Evolutionary conservation across 2,113 vertebrate genomes (phyloP), one percentile per base, ranked within the genome.

Genomic region (Panurus biarmicus): DNA sequence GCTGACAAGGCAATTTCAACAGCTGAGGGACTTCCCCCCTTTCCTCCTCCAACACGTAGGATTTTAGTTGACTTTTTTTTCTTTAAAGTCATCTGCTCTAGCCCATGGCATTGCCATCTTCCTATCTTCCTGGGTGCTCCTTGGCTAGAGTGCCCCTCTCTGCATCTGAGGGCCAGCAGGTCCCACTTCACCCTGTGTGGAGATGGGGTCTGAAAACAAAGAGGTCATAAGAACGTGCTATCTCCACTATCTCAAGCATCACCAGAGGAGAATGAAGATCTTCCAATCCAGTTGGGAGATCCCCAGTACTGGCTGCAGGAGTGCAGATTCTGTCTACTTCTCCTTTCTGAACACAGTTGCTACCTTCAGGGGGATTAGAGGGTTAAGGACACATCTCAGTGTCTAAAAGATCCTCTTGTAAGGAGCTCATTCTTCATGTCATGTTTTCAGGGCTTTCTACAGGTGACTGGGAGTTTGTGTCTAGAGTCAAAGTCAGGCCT

Each of bases 1-100:
- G 93, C 96, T 97, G 94, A 97, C 87, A 80, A 93, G 48, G 95
- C 93, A 97, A 12, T 90, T 95, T 96, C 75, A 67, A 50, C 79
- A 95, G 90, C 95, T 95, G 95, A 91, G 72, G 64, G 79, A 72
- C 85, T 91, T 90, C 90, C 93, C 82, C 73, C 44, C 82, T 91
- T 90, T 71, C 56, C 29, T 90, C 14, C 48, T 76, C n/a, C 75
- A 70, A 58, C 20, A 51, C 4, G 0, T 58, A 93, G 60, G 38
- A 80, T 70, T 90, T 80, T 2, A 1, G 22, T 44, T 57, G 23
- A 11, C 24, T n/a, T n/a, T 38, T 65, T 60, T 65, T 60, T 45
- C 14, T 60, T 81, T 80, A 40, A 87, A 95, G 38, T 35, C 54
- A 56, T 93, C 47, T 73, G 33, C 36, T 90, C 28, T 14, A 83